Base-by-base conservation (phyloP, 2,113 vertebrate genomes). In the Astur gentilis region DNA sequence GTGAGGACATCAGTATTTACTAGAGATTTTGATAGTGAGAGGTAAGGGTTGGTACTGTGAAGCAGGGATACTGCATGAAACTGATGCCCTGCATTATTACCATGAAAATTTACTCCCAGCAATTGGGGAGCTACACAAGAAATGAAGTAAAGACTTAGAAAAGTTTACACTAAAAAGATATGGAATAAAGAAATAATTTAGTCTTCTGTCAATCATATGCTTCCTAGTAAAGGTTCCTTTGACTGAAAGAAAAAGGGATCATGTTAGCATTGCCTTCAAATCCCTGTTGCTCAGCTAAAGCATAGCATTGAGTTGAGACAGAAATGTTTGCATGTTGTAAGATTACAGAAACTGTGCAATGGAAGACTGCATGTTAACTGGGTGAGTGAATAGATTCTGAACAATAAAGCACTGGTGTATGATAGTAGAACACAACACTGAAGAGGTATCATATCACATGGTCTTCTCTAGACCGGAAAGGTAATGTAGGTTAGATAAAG, bases 381-480 rank as follows among this genome's bases (percentile, higher is more conserved):
- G 13, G 27, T 89, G 84, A 91, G 50, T 87, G 91, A 95, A 49
- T 91, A 83, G 83, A 45, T 82, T 90, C 60, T 89, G 89, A 87
- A 50, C 87, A 87, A 87, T 83, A 77, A 97, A 87, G 18, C 81
- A 77, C 8, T 61, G 40, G 22, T 83, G 62, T 87, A 73, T 71
- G 73, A 80, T 58, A 85, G 83, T 9, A 61, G 83, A 89, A 80
- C 84, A 91, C 19, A 89, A 15, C 52, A 23, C 36, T 49, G 36
- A 82, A 93, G 49, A 66, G 78, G 32, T 85, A 66, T 85, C 52
- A 32, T 79, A 45, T 76, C 83, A 71, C 52, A 67, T 27, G 23
- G 45, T 20, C 42, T 89, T 87, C 83, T 87, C 60, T 90, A 75
- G 64, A 58, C 50, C 0, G 0, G 55, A 93, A 84, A 92, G 47